Percentiles rank a stretch among this genome's conserved stretches.
Conservation (phyloP, 2,113 vertebrate genomes). For the Anguilla rostrata region DNA sequence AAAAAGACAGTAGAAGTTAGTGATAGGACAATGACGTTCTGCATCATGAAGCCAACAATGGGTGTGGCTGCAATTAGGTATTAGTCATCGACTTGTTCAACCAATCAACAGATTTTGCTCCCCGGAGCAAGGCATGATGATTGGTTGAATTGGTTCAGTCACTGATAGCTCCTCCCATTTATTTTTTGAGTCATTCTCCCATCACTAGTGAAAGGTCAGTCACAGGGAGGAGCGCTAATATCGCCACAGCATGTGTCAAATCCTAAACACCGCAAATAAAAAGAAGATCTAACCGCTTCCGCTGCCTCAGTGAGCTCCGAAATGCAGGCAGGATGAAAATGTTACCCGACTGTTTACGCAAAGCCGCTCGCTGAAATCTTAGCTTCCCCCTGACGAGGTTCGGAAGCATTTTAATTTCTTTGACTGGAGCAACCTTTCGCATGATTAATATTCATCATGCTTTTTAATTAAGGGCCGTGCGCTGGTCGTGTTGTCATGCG, state of each 20-base stretch:
- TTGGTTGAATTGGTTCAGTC: too few species aligned
- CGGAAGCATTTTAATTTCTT: neutral
- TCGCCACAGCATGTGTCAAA: neutral
- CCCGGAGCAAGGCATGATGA: too few species aligned
- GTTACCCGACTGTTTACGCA: neutral
- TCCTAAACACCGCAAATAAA: neutral
- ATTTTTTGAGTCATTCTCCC: too few species aligned
- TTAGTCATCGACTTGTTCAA: too few species aligned
- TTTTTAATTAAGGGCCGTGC: neutral
- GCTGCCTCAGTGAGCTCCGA: neutral
- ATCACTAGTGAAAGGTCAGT: neutral
- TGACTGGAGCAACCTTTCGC: slow-evolving; percentile 1
- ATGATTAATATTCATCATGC: neutral
- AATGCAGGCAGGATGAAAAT: neutral
- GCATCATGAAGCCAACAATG: too few species aligned
- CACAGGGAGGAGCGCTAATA: neutral
- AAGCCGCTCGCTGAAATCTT: neutral
- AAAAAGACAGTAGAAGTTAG: neutral
- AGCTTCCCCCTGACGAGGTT: neutral
- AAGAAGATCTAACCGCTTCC: neutral
- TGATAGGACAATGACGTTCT: too few species aligned
- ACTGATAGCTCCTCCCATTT: too few species aligned
- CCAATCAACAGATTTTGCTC: too few species aligned
- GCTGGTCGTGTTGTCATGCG: neutral
- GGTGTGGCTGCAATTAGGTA: too few species aligned